phyloP scores from a whole-genome alignment of 2,888 invertebrate species.

The Pyrrhia umbra region DNA sequence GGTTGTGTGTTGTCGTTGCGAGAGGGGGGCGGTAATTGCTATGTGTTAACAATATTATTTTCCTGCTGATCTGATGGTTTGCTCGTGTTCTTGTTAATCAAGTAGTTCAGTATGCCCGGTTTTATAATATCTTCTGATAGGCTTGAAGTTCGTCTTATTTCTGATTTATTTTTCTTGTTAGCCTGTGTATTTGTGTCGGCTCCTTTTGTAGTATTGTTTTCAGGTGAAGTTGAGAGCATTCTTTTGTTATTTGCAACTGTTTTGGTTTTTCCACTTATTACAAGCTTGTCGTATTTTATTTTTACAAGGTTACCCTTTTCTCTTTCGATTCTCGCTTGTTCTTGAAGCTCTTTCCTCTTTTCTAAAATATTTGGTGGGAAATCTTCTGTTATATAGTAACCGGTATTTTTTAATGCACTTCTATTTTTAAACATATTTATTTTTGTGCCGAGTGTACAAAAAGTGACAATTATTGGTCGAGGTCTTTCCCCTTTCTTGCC shows the following conservation, averaged over 20 bases:
- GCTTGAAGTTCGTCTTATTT: constrained; percentile 27
- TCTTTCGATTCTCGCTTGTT: too few relatives aligned
- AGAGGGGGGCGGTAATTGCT: not conserved
- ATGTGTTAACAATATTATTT: not conserved
- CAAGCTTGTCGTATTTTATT: constrained; percentile 54
- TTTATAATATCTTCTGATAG: constrained; percentile 21
- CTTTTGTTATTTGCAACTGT: constrained; percentile 35
- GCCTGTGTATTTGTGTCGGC: constrained; percentile 25
- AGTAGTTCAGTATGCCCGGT: constrained; percentile 8
- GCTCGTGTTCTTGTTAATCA: not conserved
- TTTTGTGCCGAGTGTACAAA: too few relatives aligned
- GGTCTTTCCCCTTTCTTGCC: constrained; percentile 40
- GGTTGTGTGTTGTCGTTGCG: not conserved
- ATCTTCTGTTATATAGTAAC: too few relatives aligned
- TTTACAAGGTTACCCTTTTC: constrained; percentile 46
- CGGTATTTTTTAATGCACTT: too few relatives aligned
- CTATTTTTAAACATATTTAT: too few relatives aligned
- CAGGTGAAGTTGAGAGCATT: constrained; percentile 42
- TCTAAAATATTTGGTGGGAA: too few relatives aligned
- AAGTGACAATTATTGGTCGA: constrained; percentile 36
- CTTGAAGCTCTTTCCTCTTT: too few relatives aligned
- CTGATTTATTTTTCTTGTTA: constrained; percentile 36
- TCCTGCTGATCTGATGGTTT: not conserved
- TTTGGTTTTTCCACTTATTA: constrained; percentile 38
- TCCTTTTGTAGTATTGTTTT: constrained; percentile 16